Evolutionary conservation across 2,113 vertebrate genomes (phyloP).

Genomic region (Thomomys bottae): DNA sequence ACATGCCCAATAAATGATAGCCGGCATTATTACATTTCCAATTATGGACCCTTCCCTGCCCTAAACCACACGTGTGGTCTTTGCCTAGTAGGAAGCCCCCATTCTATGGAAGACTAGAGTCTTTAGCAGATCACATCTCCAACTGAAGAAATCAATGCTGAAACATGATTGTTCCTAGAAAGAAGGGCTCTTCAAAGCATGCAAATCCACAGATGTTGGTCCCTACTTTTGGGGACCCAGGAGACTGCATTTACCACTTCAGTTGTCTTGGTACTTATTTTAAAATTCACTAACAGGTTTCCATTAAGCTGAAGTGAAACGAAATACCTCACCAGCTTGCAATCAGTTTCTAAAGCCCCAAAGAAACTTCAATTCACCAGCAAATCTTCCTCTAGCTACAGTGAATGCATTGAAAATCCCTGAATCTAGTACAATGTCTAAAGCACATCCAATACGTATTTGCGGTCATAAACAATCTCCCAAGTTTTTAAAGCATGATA

Average conservation of each 20-base stretch:
- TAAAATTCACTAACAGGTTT: slow-evolving; percentile 79
- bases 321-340: slow-evolving; percentile 77
- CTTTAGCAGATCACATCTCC: slow-evolving; percentile 28
- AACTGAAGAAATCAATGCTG: neutral
- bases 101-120: neutral
- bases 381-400: slow-evolving; percentile 62
- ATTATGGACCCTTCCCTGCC: neutral
- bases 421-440: neutral
- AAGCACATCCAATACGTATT: neutral
- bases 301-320: slow-evolving; percentile 79
- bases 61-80: neutral
- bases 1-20: neutral
- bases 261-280: slow-evolving; percentile 75
- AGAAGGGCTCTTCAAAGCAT: slow-evolving; percentile 40
- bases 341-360: slow-evolving; percentile 72
- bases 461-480: neutral
- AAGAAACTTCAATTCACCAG: slow-evolving; percentile 67
- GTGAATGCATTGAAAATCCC: slow-evolving; percentile 52
- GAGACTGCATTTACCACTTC: slow-evolving; percentile 66
- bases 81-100: slow-evolving; percentile 23
- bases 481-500: slow-evolving; percentile 38
- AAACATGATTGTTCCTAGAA: slow-evolving; percentile 64
- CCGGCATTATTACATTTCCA: neutral
- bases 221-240: slow-evolving; percentile 47
- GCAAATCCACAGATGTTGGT: slow-evolving; percentile 51